phyloP scores from a whole-genome alignment of 2,888 invertebrate genomes.

The Eurois occulta region DNA sequence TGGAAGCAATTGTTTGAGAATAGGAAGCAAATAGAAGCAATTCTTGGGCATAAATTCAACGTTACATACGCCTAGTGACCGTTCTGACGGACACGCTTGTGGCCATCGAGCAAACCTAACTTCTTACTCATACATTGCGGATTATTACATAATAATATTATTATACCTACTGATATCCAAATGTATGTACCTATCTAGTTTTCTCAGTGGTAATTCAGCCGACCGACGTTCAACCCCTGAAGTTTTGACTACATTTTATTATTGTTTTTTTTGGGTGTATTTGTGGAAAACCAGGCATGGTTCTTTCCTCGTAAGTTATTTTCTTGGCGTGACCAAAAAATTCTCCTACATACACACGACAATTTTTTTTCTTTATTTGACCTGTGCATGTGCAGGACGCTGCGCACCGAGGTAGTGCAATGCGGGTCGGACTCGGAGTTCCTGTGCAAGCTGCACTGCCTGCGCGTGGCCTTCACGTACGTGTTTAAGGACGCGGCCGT shows the following conservation, averaged over 20 bases:
- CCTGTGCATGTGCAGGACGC: slow-evolving; percentile 89
- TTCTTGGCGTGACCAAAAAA: not conserved
- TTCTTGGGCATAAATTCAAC: too few species aligned
- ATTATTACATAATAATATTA: not conserved
- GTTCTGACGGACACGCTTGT: too few species aligned
- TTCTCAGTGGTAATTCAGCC: not conserved
- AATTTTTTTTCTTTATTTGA: not conserved
- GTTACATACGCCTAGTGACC: too few species aligned
- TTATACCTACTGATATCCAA: too few species aligned
- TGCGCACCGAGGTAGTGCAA: slow-evolving; percentile 96
- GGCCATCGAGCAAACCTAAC: not conserved
- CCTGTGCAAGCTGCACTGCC: slow-evolving; percentile 98
- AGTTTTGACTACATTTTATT: not conserved
- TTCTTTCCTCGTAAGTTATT: slow-evolving; percentile 6
- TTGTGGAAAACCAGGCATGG: not conserved
- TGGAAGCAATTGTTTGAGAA: too few species aligned
- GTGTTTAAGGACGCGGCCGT: slow-evolving; percentile 93
- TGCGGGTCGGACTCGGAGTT: slow-evolving; percentile 98
- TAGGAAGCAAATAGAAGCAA: too few species aligned
- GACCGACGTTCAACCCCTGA: not conserved
- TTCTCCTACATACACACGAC: too few species aligned
- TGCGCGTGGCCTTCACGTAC: slow-evolving; percentile 96
- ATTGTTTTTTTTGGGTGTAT: not conserved
- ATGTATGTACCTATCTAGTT: too few species aligned
- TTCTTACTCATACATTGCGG: not conserved